Base-by-base conservation (phyloP, 1,140 invertebrate genomes). In the Calliopsis andreniformis region DNA sequence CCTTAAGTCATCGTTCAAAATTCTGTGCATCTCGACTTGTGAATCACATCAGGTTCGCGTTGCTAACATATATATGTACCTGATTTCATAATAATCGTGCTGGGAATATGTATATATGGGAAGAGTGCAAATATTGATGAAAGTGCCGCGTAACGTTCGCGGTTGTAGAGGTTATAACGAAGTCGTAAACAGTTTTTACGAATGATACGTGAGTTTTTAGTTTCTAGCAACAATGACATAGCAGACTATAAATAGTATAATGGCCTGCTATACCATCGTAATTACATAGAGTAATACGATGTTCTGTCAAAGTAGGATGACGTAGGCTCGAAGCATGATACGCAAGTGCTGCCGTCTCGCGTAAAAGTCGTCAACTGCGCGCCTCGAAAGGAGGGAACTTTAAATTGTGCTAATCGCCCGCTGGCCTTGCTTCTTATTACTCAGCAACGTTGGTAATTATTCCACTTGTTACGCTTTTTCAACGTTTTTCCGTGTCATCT, bases 251-350 rank as follows among this genome's bases (percentile, higher is more conserved):
- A 83, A 80, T 67, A 83, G 20, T 23, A 32, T 49, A 62, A 51
- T 79, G 55, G 39, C 23, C 30, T 25, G 49, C 47, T 45, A 66
- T 25, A 53, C 55, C 45, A 55, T 49, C 47, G 47, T 76, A 72
- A 78, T 75, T 43, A 66, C 16, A 18, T 43, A 18, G 7, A 72
- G 55, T 63, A 61, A 64, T 16, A 49, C 39, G 43, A 66, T 47
- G 68, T 82, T 75, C 79, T 79, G 83, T 79, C 66, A 78, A 81
- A 67, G 14, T 12, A 78, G 53, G 53, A 78, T 70, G 76, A 72
- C 71, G 76, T 76, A 71, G 55, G 25, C 28, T 84, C 42, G 16
- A 51, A 79, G 59, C 79, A 70, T 64, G 59, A 45, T 42, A n/a
- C 32, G 66, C 56, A 76, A 12, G 67, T 85, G 83, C 67, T 71